phyloP scores from a whole-genome alignment of 2,888 invertebrate genomes.

The Clunio marinus region DNA sequence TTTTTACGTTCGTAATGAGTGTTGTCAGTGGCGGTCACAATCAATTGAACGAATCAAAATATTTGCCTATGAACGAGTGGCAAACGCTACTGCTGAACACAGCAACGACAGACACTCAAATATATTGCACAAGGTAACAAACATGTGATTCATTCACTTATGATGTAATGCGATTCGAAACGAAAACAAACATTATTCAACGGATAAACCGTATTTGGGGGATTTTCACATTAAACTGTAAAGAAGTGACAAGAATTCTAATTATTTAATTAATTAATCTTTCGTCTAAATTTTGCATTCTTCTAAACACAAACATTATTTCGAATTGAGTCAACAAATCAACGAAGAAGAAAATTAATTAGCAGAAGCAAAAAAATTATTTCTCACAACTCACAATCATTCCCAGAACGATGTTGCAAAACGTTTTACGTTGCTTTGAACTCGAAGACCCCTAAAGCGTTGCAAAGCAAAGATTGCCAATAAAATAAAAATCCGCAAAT shows the following conservation, averaged over 20 bases:
- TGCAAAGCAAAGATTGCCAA: background rate
- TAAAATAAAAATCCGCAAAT: background rate
- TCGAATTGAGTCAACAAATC: too few species aligned
- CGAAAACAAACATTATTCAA: background rate
- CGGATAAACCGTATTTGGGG: background rate
- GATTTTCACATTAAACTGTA: too few species aligned
- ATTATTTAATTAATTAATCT: constrained; percentile 32
- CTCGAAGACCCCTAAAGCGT: background rate
- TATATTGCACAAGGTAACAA: background rate
- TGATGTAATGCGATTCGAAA: constrained; percentile 25
- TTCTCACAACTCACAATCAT: background rate
- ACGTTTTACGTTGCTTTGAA: background rate
- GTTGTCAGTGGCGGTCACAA: too few species aligned
- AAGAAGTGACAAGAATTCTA: constrained; percentile 24
- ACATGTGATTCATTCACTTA: constrained; percentile 34
- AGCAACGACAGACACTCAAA: too few species aligned
- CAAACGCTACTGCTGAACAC: too few species aligned
- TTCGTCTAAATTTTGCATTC: too few species aligned
- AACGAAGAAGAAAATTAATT: background rate
- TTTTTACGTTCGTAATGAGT: background rate
- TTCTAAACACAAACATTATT: too few species aligned
- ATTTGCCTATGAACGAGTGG: too few species aligned
- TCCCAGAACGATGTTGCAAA: background rate
- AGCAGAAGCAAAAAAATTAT: background rate
- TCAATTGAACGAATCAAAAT: too few species aligned